These are phyloP conservation scores for Scolopax mira DNA, from an alignment of 2,113 vertebrate species.

Conservation along the genomic window DNA sequence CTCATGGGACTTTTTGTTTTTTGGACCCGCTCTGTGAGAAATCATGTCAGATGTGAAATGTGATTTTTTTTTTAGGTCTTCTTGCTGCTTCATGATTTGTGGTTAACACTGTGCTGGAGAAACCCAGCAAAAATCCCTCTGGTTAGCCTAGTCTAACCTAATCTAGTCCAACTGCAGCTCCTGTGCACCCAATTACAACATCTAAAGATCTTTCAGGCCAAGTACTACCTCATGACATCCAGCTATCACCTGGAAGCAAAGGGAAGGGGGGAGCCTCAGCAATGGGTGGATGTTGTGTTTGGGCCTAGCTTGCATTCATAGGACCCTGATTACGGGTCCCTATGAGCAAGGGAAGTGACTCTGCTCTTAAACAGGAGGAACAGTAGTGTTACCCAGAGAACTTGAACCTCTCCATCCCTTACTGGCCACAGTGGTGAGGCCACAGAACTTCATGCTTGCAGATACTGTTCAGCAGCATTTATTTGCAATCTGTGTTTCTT, in stretches of 20 bases:
- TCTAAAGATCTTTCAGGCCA: neutral
- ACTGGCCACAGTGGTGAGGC: neutral
- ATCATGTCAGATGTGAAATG: neutral
- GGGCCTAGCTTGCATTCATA: neutral
- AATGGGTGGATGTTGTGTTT: neutral
- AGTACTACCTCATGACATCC: neutral
- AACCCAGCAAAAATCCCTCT: constrained; percentile 17
- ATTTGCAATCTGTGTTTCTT: neutral
- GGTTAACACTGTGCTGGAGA: constrained; percentile 4
- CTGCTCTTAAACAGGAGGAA: neutral
- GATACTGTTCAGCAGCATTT: neutral
- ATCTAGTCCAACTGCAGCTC: neutral
- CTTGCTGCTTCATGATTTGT: constrained; percentile 21
- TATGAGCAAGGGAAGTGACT: neutral
- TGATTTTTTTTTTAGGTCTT: neutral
- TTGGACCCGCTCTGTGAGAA: neutral
- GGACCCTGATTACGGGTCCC: neutral
- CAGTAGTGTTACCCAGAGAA: neutral
- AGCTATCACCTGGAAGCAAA: neutral
- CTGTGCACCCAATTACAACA: neutral
- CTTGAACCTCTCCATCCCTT: neutral
- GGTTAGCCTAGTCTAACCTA: neutral
- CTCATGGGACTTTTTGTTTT: constrained; percentile 23
- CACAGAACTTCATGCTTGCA: neutral
- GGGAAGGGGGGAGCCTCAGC: neutral